Conservation (phyloP, 2,113 vertebrate species). For the Leucosticte australis region DNA sequence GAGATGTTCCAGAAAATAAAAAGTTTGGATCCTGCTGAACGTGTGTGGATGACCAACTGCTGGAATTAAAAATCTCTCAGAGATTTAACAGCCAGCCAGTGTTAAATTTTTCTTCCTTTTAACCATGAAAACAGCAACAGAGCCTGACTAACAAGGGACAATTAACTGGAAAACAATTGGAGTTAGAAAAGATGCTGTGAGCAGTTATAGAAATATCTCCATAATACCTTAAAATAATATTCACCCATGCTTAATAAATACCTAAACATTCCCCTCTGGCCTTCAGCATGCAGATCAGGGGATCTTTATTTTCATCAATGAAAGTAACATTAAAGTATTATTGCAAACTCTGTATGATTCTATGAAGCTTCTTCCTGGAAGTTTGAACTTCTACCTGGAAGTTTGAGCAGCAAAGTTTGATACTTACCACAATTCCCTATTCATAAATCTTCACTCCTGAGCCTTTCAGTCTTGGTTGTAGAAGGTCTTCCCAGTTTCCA, state of each 20-base stretch:
- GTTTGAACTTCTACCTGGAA: not conserved
- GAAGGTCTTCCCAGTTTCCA: not conserved
- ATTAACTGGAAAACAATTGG: slow-evolving; percentile 7
- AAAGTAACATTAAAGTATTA: not conserved
- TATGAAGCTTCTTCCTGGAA: no score
- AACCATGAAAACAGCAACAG: not conserved
- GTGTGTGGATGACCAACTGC: not conserved
- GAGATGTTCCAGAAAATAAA: not conserved
- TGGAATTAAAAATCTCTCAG: not conserved
- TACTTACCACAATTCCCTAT: not conserved
- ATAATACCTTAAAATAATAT: not conserved
- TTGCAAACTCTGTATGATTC: not conserved
- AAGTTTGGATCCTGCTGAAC: not conserved
- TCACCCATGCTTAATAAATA: not conserved
- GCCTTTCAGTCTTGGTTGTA: not conserved
- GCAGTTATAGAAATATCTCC: not conserved
- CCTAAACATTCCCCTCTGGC: not conserved
- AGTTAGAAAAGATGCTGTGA: not conserved
- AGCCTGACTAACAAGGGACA: slow-evolving; percentile 31
- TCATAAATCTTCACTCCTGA: not conserved
- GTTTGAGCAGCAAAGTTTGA: not conserved
- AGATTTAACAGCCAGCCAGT: not conserved
- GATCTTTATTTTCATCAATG: not conserved
- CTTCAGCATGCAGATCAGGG: not conserved
- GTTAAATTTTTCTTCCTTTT: not conserved